Conservation (phyloP, 2,113 vertebrate genomes). For the Hydrochoerus hydrochaeris region DNA sequence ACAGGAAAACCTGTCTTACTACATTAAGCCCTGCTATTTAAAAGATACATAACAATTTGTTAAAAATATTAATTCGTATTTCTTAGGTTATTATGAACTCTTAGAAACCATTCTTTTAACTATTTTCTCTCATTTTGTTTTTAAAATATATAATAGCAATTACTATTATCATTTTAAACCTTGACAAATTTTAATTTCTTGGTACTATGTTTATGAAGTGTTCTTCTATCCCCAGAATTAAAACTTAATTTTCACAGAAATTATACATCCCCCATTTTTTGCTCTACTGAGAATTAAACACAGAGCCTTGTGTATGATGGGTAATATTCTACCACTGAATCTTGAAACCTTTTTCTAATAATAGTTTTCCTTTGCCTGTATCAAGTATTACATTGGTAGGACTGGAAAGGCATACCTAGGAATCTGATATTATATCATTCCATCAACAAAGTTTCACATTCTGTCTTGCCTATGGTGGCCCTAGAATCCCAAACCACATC, state of each 20-base stretch:
- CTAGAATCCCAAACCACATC: not conserved
- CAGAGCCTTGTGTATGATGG: not conserved
- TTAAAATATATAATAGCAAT: not conserved
- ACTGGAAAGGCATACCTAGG: not conserved
- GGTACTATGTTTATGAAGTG: constrained; percentile 12
- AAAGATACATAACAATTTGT: not conserved
- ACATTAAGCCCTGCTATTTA: constrained; percentile 43
- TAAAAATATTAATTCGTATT: constrained; percentile 48
- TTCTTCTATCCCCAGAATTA: constrained; percentile 36
- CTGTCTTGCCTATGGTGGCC: not conserved
- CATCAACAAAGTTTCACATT: not conserved
- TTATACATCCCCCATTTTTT: not conserved
- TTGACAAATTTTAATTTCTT: constrained; percentile 16
- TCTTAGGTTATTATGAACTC: constrained; percentile 24
- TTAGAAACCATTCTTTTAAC: constrained; percentile 46
- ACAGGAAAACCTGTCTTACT: constrained; percentile 47
- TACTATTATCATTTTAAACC: constrained; percentile 19
- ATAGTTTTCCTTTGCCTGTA: not conserved
- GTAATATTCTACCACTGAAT: not conserved
- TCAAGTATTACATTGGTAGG: not conserved
- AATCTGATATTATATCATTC: not conserved
- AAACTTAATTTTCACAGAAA: constrained; percentile 46
- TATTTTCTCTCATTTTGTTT: not conserved
- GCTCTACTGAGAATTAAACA: not conserved
- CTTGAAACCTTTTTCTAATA: not conserved